A percentile compares a stretch with the other conserved stretches of the same genome.
These are phyloP conservation scores for Camelus dromedarius DNA, from an alignment of 2,113 vertebrate species.

Conservation along the genomic window DNA sequence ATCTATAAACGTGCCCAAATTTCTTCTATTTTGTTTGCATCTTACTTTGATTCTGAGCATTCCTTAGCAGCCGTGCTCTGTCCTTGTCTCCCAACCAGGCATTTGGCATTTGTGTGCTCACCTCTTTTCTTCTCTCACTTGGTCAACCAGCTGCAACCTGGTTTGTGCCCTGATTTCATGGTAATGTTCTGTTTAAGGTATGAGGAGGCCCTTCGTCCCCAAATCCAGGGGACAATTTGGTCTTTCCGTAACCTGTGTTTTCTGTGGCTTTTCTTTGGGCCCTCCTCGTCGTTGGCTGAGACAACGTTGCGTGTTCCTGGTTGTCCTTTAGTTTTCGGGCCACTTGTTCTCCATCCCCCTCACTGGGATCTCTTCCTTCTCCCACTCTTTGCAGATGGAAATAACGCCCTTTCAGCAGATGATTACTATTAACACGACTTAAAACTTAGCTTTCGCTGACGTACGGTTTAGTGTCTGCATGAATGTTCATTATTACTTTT, in stretches of 20 bases:
- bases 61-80: neutral
- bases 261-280: neutral
- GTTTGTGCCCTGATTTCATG: rapidly evolving
- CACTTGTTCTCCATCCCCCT: neutral
- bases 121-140: neutral
- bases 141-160: neutral
- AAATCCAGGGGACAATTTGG: too few species aligned
- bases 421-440: neutral
- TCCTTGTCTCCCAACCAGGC: neutral
- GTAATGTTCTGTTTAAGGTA: neutral
- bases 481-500: neutral
- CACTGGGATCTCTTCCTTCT: neutral
- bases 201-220: too few species aligned
- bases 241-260: neutral
- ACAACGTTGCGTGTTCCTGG: neutral
- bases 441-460: neutral
- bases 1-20: neutral
- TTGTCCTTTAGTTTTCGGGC: neutral
- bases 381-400: neutral
- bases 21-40: neutral
- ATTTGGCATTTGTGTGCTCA: neutral
- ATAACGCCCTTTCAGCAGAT: neutral
- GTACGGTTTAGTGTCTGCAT: neutral
- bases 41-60: neutral
- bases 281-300: neutral